Base-by-base conservation (phyloP, 2,797 vertebrate genomes). In the Micropoecilia bifurca region DNA sequence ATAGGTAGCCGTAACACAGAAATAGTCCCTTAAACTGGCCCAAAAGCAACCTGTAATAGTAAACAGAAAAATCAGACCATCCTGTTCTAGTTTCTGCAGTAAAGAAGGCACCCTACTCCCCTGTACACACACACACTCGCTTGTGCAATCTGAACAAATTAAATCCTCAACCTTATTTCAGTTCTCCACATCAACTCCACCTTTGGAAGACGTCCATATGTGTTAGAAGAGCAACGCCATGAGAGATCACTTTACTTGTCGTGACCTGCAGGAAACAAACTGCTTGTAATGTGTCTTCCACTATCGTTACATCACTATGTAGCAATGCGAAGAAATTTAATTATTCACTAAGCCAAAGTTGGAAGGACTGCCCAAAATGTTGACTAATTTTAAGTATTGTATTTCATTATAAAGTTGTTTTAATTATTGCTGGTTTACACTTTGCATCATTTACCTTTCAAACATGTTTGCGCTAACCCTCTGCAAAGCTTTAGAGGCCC, bases 321-420 rank as follows among this genome's bases (percentile, higher is more conserved):
- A 92, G 90, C 77, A 48, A 90, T 87, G 83, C 85, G 68, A 79
- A 84, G 74, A 43, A 41, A 75, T 85, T 90, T 89, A 90, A 91
- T 92, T 87, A 88, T 92, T 87, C 85, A 88, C 84, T n/a, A 85
- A 71, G 47, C 73, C 48, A 81, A 87, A 80, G 80, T 83, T 84
- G 39, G 72, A 74, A 75, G 66, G 85, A 80, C 77, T 77, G 79
- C 73, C 85, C 87, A 86, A 87, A 89, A 92, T 86, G 92, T 91
- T 91, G 92, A 92, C 88, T 85, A 83, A 91, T 90, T 86, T 82
- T 89, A 90, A 92, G 90, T 85, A 87, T 88, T 77, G 81, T 77
- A 84, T 87, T 91, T 91, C 75, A 92, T 90, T 85, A 88, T 87
- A 88, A 91, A 88, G 76, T 39, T 79, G 71, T 84, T 85, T 90